Evolutionary conservation across 2,888 invertebrate genomes (phyloP).

Genomic region (Acleris emargana): DNA sequence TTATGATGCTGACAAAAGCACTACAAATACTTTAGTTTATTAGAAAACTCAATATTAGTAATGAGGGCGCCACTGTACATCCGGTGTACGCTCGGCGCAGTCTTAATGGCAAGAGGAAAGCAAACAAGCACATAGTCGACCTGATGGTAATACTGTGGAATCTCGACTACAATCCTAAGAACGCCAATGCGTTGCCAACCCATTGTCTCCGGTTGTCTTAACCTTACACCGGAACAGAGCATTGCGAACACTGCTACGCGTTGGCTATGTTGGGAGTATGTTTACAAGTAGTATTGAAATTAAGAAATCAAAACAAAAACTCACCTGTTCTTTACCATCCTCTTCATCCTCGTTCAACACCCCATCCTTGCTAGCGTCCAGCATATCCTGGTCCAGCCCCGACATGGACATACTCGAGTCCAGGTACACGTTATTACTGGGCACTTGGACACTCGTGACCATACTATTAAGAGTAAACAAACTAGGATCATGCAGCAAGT

Average conservation of each 20-base stretch:
- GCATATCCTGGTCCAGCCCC: slow-evolving; percentile 81
- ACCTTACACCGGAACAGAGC: no score
- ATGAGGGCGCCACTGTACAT: no score
- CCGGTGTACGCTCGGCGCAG: no score
- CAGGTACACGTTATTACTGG: slow-evolving; percentile 67
- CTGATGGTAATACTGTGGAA: no score
- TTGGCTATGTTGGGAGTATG: neutral
- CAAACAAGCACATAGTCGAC: no score
- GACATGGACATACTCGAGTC: slow-evolving; percentile 85
- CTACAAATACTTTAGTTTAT: no score
- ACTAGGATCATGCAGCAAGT: slow-evolving; percentile 81
- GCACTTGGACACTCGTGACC: slow-evolving; percentile 76
- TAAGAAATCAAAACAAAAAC: slow-evolving; percentile 7
- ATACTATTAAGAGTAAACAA: slow-evolving; percentile 75
- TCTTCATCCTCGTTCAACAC: slow-evolving; percentile 52
- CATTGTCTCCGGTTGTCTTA: no score
- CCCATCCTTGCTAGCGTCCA: slow-evolving; percentile 63
- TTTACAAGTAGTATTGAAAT: neutral
- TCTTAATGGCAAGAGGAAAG: no score
- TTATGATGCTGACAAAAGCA: no score
- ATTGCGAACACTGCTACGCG: neutral
- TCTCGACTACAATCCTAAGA: no score
- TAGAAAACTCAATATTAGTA: no score
- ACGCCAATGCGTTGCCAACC: no score
- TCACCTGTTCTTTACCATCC: slow-evolving; percentile 70